Conservation (phyloP, 1,140 invertebrate genomes). For the Aricia agestis region DNA sequence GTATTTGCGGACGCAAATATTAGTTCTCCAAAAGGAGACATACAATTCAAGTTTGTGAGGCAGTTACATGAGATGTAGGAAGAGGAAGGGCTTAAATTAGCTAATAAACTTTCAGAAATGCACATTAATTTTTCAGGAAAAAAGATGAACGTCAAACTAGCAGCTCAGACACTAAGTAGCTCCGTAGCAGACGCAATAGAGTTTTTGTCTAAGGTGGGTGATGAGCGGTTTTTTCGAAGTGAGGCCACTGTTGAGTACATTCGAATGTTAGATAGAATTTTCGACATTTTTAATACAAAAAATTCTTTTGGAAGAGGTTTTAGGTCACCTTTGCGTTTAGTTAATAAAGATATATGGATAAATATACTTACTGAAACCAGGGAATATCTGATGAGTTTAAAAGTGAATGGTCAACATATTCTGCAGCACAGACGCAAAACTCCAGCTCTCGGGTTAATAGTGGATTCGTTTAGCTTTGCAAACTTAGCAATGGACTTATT, state of each 20-base stretch:
- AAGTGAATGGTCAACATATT: neutral
- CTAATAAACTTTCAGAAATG: neutral
- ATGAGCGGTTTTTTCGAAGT: neutral
- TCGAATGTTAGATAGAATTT: neutral
- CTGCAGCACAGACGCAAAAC: no score
- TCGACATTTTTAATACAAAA: neutral
- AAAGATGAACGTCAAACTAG: no score
- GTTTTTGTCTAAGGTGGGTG: neutral
- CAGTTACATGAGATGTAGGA: neutral
- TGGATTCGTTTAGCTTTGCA: neutral
- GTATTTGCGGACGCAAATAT: neutral
- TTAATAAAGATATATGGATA: no score
- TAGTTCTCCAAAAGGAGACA: neutral
- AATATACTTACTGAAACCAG: neutral
- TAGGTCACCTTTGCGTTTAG: neutral
- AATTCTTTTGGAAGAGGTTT: neutral
- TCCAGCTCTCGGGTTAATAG: neutral
- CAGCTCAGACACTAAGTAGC: neutral
- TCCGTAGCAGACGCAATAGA: neutral
- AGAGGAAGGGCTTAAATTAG: slow-evolving; percentile 1
- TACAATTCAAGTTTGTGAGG: neutral
- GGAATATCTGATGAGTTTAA: neutral
- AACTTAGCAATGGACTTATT: neutral
- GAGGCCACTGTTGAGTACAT: neutral
- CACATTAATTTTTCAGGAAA: neutral